These are phyloP conservation scores for Cynaeus angustus DNA, from an alignment of 2,888 invertebrate genomes.

Conservation along the genomic window DNA sequence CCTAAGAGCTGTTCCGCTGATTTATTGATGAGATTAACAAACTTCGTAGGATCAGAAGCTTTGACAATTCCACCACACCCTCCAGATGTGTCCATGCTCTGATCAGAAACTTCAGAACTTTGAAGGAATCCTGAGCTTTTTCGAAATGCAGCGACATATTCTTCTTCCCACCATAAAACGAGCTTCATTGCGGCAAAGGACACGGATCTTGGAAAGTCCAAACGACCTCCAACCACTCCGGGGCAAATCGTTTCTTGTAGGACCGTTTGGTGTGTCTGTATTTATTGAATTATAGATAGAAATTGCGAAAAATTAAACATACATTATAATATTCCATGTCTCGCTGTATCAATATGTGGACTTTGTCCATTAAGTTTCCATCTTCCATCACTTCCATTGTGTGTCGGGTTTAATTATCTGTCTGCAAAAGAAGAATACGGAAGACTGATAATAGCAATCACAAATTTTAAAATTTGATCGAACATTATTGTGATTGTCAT, in stretches of 20 bases:
- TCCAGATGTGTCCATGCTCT: constrained; percentile 69
- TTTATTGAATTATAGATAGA: not conserved
- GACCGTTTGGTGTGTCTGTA: constrained; percentile 72
- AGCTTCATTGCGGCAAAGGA: constrained; percentile 90
- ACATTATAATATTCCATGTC: constrained; percentile 91
- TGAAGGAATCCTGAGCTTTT: constrained; percentile 75
- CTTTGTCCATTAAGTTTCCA: constrained; percentile 91
- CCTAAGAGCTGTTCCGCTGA: constrained; percentile 82
- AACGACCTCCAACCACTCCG: constrained; percentile 85
- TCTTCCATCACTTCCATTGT: constrained; percentile 91
- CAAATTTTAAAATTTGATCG: too few relatives aligned
- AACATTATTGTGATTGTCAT: not conserved
- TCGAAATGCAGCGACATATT: constrained; percentile 84
- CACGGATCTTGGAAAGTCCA: constrained; percentile 88
- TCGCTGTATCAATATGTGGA: constrained; percentile 85
- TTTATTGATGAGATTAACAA: constrained; percentile 81
- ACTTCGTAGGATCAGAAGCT: constrained; percentile 85
- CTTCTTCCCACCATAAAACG: constrained; percentile 91
- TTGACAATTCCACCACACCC: constrained; percentile 78
- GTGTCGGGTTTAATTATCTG: not conserved
- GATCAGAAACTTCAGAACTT: constrained; percentile 63
- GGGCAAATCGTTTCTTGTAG: constrained; percentile 85
- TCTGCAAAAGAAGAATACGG: too few relatives aligned
- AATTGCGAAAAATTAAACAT: not conserved
- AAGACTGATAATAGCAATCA: too few relatives aligned